phyloP scores from a whole-genome alignment of 2,888 invertebrate genomes.

The Drosophila nr. perissopoda region DNA sequence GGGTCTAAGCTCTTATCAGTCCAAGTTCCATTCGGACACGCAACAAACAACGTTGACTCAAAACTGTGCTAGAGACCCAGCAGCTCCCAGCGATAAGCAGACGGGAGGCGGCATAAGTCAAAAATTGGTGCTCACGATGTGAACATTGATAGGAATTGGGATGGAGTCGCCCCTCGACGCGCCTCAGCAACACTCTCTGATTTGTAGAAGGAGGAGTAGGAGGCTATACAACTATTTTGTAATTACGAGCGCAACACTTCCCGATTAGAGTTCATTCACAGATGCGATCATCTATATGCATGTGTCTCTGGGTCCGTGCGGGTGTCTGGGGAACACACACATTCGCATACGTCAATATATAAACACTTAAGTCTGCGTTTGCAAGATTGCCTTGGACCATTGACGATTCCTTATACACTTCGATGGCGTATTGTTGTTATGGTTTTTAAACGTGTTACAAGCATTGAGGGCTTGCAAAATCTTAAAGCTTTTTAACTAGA shows the following conservation, averaged over 20 bases:
- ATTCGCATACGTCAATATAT: background rate
- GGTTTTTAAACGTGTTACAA: background rate
- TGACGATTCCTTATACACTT: slow-evolving; percentile 15
- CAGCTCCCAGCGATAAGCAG: slow-evolving; percentile 11
- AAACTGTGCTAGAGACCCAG: slow-evolving; percentile 52
- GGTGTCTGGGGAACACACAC: background rate
- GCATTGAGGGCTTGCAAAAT: background rate
- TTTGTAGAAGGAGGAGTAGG: background rate
- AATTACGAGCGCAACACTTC: slow-evolving; percentile 46
- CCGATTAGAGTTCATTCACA: slow-evolving; percentile 78
- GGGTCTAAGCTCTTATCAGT: slow-evolving; percentile 59
- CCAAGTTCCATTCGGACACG: slow-evolving; percentile 29
- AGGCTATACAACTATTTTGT: slow-evolving; percentile 52
- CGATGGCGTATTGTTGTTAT: background rate
- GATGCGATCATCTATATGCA: slow-evolving; percentile 35
- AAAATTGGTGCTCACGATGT: slow-evolving; percentile 33
- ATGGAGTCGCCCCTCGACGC: background rate
- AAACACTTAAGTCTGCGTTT: background rate
- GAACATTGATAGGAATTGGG: slow-evolving; percentile 28
- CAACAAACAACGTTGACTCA: slow-evolving; percentile 35
- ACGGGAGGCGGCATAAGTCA: slow-evolving; percentile 32
- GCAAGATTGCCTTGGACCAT: slow-evolving; percentile 6
- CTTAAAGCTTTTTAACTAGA: background rate
- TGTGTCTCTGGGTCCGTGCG: background rate
- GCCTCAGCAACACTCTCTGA: background rate